These are phyloP conservation scores for Nasonia longicornis DNA, from an alignment of 1,140 invertebrate species.

Conservation along the genomic window DNA sequence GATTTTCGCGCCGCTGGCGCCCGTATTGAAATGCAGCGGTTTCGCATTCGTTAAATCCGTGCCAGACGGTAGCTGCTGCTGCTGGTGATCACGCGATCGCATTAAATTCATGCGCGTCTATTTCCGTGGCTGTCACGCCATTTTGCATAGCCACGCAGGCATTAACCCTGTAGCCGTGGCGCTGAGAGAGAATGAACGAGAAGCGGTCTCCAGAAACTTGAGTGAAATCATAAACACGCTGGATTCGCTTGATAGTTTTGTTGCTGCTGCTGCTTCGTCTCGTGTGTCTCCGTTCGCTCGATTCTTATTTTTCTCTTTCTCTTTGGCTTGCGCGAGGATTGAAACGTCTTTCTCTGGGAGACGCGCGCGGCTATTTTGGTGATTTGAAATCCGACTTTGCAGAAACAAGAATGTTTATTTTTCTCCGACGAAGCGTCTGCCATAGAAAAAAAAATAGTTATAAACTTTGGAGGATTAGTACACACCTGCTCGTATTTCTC, in stretches of 20 bases:
- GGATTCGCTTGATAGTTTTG: not conserved
- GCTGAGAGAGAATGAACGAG: not conserved
- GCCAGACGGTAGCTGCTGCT: slow-evolving; percentile 56
- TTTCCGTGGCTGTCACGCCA: slow-evolving; percentile 67
- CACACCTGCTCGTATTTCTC: slow-evolving; percentile 97
- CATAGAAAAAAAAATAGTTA: not conserved
- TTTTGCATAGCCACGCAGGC: slow-evolving; percentile 64
- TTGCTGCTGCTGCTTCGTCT: not conserved
- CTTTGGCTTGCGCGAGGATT: not conserved
- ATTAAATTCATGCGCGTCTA: slow-evolving; percentile 64
- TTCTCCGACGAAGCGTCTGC: not conserved
- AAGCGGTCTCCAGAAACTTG: slow-evolving; percentile 41
- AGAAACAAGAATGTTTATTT: too few relatives aligned
- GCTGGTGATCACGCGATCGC: slow-evolving; percentile 62
- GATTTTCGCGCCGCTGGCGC: not conserved
- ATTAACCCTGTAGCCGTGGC: slow-evolving; percentile 52
- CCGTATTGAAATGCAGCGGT: slow-evolving; percentile 23
- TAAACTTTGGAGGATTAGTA: not conserved
- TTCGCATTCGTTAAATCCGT: slow-evolving; percentile 58
- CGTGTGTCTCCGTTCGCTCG: not conserved
- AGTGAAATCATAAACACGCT: slow-evolving; percentile 40
- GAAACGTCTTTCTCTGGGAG: too few relatives aligned
- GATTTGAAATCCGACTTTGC: too few relatives aligned
- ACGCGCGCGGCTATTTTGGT: too few relatives aligned
- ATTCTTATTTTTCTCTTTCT: not conserved